phyloP scores from a whole-genome alignment of 2,797 vertebrate genomes.

The Chromobotia macracanthus region DNA sequence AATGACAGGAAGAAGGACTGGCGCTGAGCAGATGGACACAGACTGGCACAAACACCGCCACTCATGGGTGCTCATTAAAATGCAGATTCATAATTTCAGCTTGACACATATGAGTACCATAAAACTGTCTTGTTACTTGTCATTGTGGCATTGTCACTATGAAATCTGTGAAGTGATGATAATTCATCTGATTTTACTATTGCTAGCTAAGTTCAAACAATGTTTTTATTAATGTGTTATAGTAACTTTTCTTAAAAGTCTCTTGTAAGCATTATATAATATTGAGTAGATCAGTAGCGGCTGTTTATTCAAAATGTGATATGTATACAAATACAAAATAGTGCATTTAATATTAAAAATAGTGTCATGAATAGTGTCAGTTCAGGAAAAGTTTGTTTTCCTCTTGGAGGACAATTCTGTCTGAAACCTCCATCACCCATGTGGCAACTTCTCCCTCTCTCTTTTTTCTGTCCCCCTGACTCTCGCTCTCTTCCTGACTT shows the following conservation, averaged over 20 bases:
- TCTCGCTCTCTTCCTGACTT: too few relatives aligned
- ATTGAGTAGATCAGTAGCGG: neutral
- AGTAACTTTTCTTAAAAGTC: neutral
- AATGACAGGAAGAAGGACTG: slow-evolving; percentile 66
- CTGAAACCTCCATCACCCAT: neutral
- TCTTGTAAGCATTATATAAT: neutral
- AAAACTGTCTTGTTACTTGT: neutral
- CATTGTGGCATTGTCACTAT: neutral
- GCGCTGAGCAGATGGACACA: slow-evolving; percentile 77
- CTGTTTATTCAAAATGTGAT: neutral
- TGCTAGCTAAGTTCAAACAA: neutral
- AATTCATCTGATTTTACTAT: neutral
- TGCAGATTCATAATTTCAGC: slow-evolving; percentile 39
- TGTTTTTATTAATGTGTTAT: neutral
- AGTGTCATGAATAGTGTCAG: too few relatives aligned
- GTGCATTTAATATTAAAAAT: too few relatives aligned
- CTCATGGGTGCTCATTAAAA: slow-evolving; percentile 64
- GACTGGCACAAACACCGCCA: slow-evolving; percentile 65
- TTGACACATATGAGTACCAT: slow-evolving; percentile 21
- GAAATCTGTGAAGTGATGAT: neutral
- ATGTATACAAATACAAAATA: neutral
- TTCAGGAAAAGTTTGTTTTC: neutral
- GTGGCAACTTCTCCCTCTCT: neutral
- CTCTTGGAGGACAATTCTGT: neutral
- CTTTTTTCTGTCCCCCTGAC: too few relatives aligned